Conservation (phyloP, 2,113 vertebrate genomes). For the Felis chaus region DNA sequence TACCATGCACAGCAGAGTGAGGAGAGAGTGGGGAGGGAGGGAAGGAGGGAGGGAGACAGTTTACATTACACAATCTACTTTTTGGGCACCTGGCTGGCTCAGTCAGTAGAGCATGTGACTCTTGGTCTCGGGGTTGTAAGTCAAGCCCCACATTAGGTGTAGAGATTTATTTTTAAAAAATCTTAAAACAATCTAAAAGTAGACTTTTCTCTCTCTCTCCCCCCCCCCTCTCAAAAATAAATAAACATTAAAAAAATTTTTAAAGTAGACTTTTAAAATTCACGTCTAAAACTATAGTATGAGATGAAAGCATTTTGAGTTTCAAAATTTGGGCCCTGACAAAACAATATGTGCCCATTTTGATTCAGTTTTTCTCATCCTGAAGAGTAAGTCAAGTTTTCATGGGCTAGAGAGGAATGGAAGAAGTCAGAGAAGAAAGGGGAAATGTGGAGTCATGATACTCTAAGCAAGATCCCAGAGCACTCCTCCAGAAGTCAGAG, state of each 20-base stretch:
- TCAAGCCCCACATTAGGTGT: no score
- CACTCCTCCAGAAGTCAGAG: not conserved
- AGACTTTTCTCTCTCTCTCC: no score
- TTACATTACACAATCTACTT: not conserved
- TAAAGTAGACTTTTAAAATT: not conserved
- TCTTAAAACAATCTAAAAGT: not conserved
- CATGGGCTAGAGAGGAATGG: not conserved
- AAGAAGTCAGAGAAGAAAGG: not conserved
- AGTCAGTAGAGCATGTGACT: no score
- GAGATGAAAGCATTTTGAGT: not conserved
- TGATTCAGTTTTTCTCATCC: not conserved
- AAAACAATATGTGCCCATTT: not conserved
- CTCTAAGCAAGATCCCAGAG: not conserved
- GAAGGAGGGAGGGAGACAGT: not conserved
- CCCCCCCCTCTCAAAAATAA: no score
- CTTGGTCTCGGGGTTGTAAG: no score
- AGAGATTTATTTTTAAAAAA: not conserved
- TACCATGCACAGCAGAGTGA: not conserved
- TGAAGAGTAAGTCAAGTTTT: not conserved
- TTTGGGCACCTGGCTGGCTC: not conserved
- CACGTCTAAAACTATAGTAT: not conserved
- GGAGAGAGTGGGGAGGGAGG: not conserved
- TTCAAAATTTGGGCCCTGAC: not conserved
- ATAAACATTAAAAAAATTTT: not conserved
- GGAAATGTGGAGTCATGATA: not conserved